A percentile compares a stretch with the other conserved stretches of the same genome.
phyloP scores from a whole-genome alignment of 2,113 vertebrate species.

The Oceanites oceanicus region DNA sequence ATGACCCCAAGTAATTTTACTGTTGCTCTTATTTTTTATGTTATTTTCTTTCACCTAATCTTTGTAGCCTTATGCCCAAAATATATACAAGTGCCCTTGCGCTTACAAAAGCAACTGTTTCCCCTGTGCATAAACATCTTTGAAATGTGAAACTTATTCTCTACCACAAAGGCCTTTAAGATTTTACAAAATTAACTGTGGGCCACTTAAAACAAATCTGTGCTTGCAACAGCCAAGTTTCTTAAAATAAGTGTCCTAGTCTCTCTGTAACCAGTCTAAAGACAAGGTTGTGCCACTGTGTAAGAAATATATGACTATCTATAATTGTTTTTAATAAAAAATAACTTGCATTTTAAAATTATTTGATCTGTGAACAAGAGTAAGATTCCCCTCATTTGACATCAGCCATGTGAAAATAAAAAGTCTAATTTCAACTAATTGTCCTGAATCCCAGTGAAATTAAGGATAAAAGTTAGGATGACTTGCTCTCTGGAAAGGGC shows the following conservation, averaged over 20 bases:
- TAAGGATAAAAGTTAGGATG: background rate
- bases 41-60: background rate
- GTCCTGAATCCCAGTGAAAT: background rate
- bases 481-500: background rate
- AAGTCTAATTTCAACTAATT: background rate
- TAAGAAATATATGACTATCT: background rate
- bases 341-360: background rate
- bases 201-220: background rate
- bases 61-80: background rate
- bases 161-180: background rate
- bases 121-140: background rate
- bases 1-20: background rate
- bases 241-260: background rate
- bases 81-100: background rate
- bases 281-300: too few relatives aligned
- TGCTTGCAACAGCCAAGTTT: background rate
- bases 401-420: background rate
- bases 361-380: background rate
- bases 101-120: background rate
- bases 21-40: background rate
- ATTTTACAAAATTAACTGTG: background rate
- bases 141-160: background rate
- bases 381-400: background rate
- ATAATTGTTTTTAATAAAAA: background rate
- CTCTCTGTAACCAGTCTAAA: background rate